Percentiles rank a stretch among this genome's conserved stretches.
Conservation (phyloP, 2,113 vertebrate species). For the Pteropus alecto region DNA sequence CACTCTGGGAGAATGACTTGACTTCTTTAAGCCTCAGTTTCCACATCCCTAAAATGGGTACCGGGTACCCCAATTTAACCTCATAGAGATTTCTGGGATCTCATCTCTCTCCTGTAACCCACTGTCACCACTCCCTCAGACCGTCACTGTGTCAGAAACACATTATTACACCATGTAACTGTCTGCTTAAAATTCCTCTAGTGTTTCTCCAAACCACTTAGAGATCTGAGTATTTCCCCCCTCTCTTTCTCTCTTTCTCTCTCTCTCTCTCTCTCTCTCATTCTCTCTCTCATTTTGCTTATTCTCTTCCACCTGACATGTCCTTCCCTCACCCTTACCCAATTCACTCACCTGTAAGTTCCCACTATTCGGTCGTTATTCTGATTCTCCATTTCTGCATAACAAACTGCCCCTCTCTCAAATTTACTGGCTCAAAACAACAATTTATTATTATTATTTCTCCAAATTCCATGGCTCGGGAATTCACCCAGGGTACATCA, state of each 20-base stretch:
- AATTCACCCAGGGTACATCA: neutral
- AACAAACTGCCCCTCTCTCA: neutral
- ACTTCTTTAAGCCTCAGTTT: neutral
- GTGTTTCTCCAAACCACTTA: neutral
- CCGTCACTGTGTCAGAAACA: neutral
- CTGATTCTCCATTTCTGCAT: neutral
- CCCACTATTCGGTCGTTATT: neutral
- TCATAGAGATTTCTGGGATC: accelerated
- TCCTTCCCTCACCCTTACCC: neutral
- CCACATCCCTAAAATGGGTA: neutral
- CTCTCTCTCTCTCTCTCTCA: neutral
- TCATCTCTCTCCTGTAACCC: neutral
- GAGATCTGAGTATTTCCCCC: too few species aligned
- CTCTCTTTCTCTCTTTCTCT: neutral
- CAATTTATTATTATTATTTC: neutral
- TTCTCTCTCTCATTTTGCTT: neutral
- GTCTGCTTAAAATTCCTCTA: neutral
- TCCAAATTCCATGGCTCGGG: neutral
- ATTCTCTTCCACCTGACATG: neutral
- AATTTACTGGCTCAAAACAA: neutral
- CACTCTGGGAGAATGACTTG: neutral
- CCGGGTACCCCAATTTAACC: neutral
- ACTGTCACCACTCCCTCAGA: accelerated
- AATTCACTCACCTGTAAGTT: neutral
- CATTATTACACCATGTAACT: neutral